A percentile compares a stretch with the other conserved stretches of the same genome.
phyloP scores from a whole-genome alignment of 2,888 invertebrate genomes.

The Aplocera efformata region DNA sequence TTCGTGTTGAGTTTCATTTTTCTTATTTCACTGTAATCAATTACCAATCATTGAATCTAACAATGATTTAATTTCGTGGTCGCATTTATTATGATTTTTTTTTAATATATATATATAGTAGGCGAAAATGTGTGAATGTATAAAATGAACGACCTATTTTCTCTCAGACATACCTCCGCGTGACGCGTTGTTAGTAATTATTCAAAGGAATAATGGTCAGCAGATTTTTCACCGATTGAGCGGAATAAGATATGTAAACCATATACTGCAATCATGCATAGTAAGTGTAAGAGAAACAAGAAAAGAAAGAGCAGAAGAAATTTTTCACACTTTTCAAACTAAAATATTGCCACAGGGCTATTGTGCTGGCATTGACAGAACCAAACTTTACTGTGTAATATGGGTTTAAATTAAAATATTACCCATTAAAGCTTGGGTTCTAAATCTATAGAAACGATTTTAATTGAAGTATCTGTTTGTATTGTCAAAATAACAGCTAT shows the following conservation, averaged over 20 bases:
- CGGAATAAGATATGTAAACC: slow-evolving; percentile 6
- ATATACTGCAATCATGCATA: neutral
- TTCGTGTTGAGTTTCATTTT: slow-evolving; percentile 43
- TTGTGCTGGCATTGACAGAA: no score
- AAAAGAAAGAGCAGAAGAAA: neutral
- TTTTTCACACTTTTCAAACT: no score
- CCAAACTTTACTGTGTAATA: no score
- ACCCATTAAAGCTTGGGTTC: no score
- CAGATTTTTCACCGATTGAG: slow-evolving; percentile 26
- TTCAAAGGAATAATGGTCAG: slow-evolving; percentile 30
- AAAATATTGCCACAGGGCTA: no score
- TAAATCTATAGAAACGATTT: no score
- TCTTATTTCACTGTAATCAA: slow-evolving; percentile 9
- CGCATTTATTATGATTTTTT: neutral
- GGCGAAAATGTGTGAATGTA: slow-evolving; percentile 9
- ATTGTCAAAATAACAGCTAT: no score
- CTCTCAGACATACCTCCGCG: slow-evolving; percentile 69
- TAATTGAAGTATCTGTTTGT: no score
- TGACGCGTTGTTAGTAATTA: slow-evolving; percentile 64
- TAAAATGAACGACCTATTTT: slow-evolving; percentile 59
- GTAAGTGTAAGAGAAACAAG: neutral
- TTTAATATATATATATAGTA: neutral
- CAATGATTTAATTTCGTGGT: slow-evolving; percentile 1
- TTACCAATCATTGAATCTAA: neutral
- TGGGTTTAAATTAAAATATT: no score